Conservation (phyloP, 2,888 invertebrate species). For the Volucella inflata region DNA sequence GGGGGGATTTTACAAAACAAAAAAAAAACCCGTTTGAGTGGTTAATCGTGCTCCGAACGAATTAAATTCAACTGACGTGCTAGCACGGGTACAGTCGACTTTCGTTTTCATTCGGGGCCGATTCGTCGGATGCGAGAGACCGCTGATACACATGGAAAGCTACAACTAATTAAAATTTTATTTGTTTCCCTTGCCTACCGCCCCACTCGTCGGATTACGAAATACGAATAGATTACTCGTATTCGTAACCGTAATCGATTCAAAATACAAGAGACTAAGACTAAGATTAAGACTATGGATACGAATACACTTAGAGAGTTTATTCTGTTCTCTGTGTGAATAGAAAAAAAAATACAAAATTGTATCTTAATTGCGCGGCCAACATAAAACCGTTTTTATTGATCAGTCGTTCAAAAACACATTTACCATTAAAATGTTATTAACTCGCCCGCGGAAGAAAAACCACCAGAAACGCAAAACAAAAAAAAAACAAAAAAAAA, state of each 20-base stretch:
- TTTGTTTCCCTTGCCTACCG: neutral
- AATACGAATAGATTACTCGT: neutral
- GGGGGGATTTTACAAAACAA: slow-evolving; percentile 6
- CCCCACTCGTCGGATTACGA: slow-evolving; percentile 40
- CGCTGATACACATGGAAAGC: neutral
- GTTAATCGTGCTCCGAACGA: slow-evolving; percentile 10
- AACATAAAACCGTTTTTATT: slow-evolving; percentile 40
- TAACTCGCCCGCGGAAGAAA: slow-evolving; percentile 33
- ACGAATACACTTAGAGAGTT: neutral
- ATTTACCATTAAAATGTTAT: slow-evolving; percentile 43
- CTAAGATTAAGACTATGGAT: too few species aligned
- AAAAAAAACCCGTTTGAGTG: slow-evolving; percentile 33
- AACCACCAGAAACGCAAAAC: too few species aligned
- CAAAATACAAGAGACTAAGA: slow-evolving; percentile 5
- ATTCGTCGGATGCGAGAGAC: neutral
- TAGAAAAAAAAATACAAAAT: slow-evolving; percentile 4
- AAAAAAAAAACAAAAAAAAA: too few species aligned
- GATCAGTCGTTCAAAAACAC: slow-evolving; percentile 6
- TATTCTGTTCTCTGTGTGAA: neutral
- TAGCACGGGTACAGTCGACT: slow-evolving; percentile 17
- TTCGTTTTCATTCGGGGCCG: slow-evolving; percentile 28
- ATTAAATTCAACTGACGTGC: slow-evolving; percentile 9
- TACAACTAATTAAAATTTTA: slow-evolving; percentile 45
- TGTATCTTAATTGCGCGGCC: slow-evolving; percentile 38
- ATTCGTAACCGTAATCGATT: slow-evolving; percentile 31